These are phyloP conservation scores for Beroe forskalii DNA, from an alignment of 37 sponge, comb jelly and placozoan genomes.

Conservation along the genomic window DNA sequence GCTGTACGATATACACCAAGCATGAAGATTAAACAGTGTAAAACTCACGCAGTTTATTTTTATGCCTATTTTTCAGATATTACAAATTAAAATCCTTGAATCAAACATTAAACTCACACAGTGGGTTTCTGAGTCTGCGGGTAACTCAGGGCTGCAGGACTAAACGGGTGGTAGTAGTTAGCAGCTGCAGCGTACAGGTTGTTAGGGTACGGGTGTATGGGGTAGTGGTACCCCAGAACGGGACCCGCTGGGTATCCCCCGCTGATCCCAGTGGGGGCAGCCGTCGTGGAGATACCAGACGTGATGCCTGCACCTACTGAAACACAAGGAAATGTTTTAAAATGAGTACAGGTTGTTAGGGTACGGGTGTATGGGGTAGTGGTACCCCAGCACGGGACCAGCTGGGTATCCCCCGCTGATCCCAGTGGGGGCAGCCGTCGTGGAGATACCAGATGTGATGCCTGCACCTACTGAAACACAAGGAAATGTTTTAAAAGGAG, in stretches of 20 bases:
- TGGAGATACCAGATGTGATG: no score
- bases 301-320: slow-evolving; percentile 60
- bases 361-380: no score
- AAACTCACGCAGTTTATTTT: no score
- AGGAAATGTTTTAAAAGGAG: no score
- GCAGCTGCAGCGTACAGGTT: slow-evolving; percentile 37
- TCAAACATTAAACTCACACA: slow-evolving; percentile 7
- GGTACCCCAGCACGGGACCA: no score
- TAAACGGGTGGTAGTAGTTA: slow-evolving; percentile 54
- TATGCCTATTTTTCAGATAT: background rate
- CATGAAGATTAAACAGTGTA: no score
- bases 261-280: background rate
- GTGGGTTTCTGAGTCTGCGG: slow-evolving; percentile 49
- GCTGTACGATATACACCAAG: no score
- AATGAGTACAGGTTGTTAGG: no score
- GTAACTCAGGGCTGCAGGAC: slow-evolving; percentile 31
- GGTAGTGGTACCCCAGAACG: slow-evolving; percentile 38
- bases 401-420: no score
- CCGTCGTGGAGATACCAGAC: slow-evolving; percentile 44
- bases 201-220: slow-evolving; percentile 42
- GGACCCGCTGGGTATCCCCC: background rate
- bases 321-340: background rate
- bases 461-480: no score
- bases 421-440: no score
- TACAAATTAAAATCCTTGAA: background rate